A percentile compares a stretch with the other conserved stretches of the same genome.
phyloP scores from a whole-genome alignment of 2,797 vertebrate genomes.

The Macropodus opercularis region DNA sequence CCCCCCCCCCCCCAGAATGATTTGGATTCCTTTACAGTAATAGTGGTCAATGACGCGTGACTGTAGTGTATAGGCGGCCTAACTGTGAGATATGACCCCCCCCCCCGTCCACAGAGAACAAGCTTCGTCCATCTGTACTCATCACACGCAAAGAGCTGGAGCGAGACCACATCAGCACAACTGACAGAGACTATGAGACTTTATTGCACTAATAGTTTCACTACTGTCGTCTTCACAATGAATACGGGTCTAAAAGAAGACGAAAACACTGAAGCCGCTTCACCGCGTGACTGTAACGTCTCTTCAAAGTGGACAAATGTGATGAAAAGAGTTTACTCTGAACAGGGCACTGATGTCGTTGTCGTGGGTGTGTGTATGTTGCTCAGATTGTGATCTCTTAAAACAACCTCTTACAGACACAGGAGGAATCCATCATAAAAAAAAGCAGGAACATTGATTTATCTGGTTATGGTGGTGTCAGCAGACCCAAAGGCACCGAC shows the following conservation, averaged over 20 bases:
- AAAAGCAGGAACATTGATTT: background rate
- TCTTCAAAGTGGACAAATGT: background rate
- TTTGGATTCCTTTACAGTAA: conserved; percentile 75
- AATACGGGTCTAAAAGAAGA: conserved; percentile 14
- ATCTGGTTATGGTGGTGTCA: background rate
- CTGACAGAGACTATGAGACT: conserved; percentile 76
- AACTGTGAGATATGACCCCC: conserved; percentile 73
- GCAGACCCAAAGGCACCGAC: background rate
- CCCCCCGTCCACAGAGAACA: conserved; percentile 60
- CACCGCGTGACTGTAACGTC: background rate
- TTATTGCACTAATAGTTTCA: conserved; percentile 65
- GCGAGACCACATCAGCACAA: conserved; percentile 78
- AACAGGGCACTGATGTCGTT: background rate
- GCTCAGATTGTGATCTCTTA: background rate
- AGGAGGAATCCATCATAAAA: background rate
- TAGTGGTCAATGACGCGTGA: conserved; percentile 75
- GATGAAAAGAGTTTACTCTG: background rate
- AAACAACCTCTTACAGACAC: background rate
- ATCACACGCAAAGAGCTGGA: conserved; percentile 68
- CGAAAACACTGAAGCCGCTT: conserved; percentile 3
- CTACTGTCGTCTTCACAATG: conserved; percentile 57
- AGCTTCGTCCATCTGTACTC: conserved; percentile 74
- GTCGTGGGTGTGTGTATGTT: background rate
- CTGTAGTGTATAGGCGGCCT: conserved; percentile 66
- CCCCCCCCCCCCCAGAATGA: conserved; percentile 48